Evolutionary conservation across 2,797 vertebrate genomes (phyloP), one percentile per base, ranked within the genome.

Genomic region (Sebastes variabilis): DNA sequence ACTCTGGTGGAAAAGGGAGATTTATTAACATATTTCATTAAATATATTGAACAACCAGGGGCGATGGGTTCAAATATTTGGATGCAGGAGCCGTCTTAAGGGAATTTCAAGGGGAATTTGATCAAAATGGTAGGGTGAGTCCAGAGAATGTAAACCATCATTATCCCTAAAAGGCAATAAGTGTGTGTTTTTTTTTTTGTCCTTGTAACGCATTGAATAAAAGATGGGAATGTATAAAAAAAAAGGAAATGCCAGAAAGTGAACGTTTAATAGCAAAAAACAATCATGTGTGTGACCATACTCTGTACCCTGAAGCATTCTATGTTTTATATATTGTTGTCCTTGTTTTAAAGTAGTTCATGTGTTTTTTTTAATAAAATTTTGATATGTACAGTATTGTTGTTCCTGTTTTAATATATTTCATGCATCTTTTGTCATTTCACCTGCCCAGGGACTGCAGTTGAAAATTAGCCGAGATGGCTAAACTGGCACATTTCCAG

Each of bases 21-120:
- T 96, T 94, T 96, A 96, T 96, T 96, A 94, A 86, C 82, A 91
- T 91, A 94, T 95, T 96, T 96, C 93, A 96, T 96, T 96, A 95
- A 95, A 94, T 93, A 93, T 90, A 94, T 90, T 87, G 89, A 94
- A 79, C 73, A 91, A 81, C 72, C 59, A 27, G 88, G 83, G 68
- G 91, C 30, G 80, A 68, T 84, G 89, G 78, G 88, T 88, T 96
- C 88, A 76, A 92, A 94, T 92, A 94, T 93, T 88, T 93, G 82
- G 75, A 93, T 93, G 84, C 88, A 91, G 84, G 64, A 88, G 29
- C 68, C 79, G 88, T 89, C 38, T 16, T 30, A 55, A 27, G 79
- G 87, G 82, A 91, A 81, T 87, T 85, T 88, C 54, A 64, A 56
- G 64, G 71, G 52, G 74, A 77, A 82, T 82, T 84, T 79, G 82